Conservation (phyloP, 2,113 vertebrate species). For the Oreotrochilus melanogaster region DNA sequence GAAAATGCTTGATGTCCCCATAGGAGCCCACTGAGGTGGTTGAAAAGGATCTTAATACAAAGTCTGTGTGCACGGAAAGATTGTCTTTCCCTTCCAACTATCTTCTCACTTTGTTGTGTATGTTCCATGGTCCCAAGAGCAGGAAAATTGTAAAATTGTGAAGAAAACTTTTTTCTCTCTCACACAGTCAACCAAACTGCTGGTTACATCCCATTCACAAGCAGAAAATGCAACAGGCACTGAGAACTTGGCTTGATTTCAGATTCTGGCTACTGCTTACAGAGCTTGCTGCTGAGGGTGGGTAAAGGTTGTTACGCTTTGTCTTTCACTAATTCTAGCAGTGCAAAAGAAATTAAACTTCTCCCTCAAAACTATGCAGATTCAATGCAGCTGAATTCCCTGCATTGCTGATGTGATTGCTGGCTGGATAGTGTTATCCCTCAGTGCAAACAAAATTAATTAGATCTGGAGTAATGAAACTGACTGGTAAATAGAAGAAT, state of each 20-base stretch:
- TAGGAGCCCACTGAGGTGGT: not conserved
- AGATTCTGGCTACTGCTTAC: not conserved
- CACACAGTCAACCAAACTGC: not conserved
- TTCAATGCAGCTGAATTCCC: not conserved
- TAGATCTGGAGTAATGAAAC: constrained; percentile 40
- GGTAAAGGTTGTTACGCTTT: not conserved
- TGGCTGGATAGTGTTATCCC: not conserved
- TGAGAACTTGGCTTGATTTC: not conserved
- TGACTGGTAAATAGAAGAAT: not conserved
- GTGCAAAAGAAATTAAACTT: not conserved
- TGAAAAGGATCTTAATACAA: not conserved
- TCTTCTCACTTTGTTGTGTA: not conserved
- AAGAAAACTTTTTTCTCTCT: not conserved
- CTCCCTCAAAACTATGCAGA: not conserved
- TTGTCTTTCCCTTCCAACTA: not conserved
- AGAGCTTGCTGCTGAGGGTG: not conserved
- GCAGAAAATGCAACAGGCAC: not conserved
- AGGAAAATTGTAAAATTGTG: rapidly evolving
- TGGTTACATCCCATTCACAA: not conserved
- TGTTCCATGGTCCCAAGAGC: not conserved
- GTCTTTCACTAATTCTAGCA: not conserved
- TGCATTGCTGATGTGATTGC: not conserved
- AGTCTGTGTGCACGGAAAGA: not conserved
- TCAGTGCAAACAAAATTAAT: constrained; percentile 32
- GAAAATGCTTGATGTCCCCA: not conserved